These are phyloP conservation scores for Chironomus tepperi DNA, from an alignment of 1,140 invertebrate species.

Conservation along the genomic window DNA sequence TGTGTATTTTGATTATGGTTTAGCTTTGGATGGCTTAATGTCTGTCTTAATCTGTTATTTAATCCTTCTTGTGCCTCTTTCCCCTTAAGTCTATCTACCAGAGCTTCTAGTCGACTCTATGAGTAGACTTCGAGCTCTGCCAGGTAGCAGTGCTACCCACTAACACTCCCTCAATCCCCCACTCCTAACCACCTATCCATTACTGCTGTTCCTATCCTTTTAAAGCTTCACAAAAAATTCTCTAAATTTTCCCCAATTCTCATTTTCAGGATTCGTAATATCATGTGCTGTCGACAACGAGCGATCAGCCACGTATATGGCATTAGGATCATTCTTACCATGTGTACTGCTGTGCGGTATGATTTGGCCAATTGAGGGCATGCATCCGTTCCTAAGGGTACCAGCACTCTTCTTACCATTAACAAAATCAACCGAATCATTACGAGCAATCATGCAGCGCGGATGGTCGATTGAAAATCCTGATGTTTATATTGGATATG, in stretches of 20 bases:
- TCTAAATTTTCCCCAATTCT: slow-evolving; percentile 25
- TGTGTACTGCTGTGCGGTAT: slow-evolving; percentile 83
- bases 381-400: slow-evolving; percentile 61
- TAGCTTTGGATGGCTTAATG: too few species aligned
- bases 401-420: slow-evolving; percentile 75
- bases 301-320: slow-evolving; percentile 83
- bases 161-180: too few species aligned
- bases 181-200: too few species aligned
- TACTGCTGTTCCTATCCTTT: too few species aligned
- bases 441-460: slow-evolving; percentile 76
- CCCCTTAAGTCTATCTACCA: too few species aligned
- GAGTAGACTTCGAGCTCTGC: too few species aligned
- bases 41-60: too few species aligned
- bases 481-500: slow-evolving; percentile 76
- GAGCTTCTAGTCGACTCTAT: too few species aligned
- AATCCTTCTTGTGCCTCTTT: too few species aligned
- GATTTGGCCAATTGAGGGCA: slow-evolving; percentile 72
- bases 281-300: slow-evolving; percentile 82
- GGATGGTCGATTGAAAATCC: slow-evolving; percentile 73
- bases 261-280: slow-evolving; percentile 68
- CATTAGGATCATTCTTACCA: slow-evolving; percentile 87
- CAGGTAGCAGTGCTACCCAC: too few species aligned
- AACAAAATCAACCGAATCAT: slow-evolving; percentile 86
- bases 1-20: too few species aligned
- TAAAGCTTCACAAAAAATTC: too few species aligned